Conservation (phyloP, 2,113 vertebrate genomes). For the Puma concolor region DNA sequence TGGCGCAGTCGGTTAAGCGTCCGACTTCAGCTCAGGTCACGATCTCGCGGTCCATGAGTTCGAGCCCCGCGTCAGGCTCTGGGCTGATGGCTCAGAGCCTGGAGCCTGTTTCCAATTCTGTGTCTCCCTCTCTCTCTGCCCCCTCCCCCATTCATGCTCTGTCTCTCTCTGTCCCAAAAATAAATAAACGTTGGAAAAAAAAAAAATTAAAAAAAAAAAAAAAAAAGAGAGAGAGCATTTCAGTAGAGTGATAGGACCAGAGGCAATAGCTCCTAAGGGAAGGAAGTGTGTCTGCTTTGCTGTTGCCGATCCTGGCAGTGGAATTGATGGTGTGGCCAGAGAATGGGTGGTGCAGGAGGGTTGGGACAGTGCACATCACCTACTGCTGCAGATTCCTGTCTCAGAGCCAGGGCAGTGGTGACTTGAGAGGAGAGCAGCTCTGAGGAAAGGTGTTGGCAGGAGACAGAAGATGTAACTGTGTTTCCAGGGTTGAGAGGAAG, state of each 20-base stretch:
- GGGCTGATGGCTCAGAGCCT: too few species aligned
- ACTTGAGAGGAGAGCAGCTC: not conserved
- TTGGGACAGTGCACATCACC: not conserved
- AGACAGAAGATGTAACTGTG: not conserved
- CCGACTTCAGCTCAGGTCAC: too few species aligned
- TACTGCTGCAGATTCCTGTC: not conserved
- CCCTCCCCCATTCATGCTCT: too few species aligned
- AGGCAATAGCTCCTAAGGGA: not conserved
- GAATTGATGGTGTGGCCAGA: not conserved
- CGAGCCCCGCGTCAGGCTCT: too few species aligned
- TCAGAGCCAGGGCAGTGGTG: not conserved
- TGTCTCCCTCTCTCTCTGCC: too few species aligned
- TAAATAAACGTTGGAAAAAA: too few species aligned
- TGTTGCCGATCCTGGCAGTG: not conserved
- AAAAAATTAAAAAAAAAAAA: too few species aligned
- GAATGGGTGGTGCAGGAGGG: not conserved
- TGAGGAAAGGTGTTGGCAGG: not conserved
- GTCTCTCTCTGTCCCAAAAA: too few species aligned
- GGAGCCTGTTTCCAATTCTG: too few species aligned
- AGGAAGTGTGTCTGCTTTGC: not conserved
- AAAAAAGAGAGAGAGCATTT: not conserved
- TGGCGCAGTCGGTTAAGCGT: too few species aligned
- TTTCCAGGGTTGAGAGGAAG: not conserved
- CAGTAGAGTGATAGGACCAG: not conserved
- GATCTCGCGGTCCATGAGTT: too few species aligned